A percentile compares a stretch with the other conserved stretches of the same genome.
Conservation (phyloP, 2,888 invertebrate genomes). For the Caenorhabditis becei region DNA sequence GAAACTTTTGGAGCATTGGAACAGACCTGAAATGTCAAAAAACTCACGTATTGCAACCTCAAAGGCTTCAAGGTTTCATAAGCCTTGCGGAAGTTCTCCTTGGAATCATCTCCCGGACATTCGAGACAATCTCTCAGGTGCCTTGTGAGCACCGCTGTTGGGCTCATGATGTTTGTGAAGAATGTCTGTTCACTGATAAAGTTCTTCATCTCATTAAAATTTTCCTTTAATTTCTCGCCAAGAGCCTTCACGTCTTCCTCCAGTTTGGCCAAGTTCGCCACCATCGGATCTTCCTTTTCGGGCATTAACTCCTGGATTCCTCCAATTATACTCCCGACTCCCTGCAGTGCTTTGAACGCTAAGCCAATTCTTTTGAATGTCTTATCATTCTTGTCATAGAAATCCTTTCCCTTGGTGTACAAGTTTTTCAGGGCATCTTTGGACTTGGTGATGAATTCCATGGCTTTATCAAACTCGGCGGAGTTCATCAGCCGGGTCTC, state of each 20-base stretch:
- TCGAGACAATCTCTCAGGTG: constrained; percentile 14
- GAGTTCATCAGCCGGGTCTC: too few species aligned
- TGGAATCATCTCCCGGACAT: background rate
- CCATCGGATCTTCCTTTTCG: background rate
- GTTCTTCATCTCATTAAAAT: constrained; percentile 7
- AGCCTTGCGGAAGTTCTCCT: background rate
- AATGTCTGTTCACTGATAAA: constrained; percentile 6
- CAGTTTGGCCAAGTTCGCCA: background rate
- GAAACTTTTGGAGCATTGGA: background rate
- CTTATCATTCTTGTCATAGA: too few species aligned
- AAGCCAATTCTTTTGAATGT: too few species aligned
- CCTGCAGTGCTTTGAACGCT: constrained; percentile 1
- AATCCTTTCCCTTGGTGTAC: too few species aligned
- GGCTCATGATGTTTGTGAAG: constrained; percentile 2
- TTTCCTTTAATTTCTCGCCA: constrained; percentile 1
- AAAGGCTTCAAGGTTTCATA: background rate
- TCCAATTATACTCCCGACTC: constrained; percentile 2
- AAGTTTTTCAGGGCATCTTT: too few species aligned
- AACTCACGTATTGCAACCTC: constrained; percentile 1
- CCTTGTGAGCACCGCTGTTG: constrained; percentile 1
- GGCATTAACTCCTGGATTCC: background rate
- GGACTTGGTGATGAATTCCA: too few species aligned
- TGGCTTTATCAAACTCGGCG: too few species aligned
- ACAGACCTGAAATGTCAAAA: background rate
- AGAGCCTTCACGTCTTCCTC: background rate